Evolutionary conservation across 1,140 invertebrate species (phyloP).

Genomic region (Ceratina japonica): DNA sequence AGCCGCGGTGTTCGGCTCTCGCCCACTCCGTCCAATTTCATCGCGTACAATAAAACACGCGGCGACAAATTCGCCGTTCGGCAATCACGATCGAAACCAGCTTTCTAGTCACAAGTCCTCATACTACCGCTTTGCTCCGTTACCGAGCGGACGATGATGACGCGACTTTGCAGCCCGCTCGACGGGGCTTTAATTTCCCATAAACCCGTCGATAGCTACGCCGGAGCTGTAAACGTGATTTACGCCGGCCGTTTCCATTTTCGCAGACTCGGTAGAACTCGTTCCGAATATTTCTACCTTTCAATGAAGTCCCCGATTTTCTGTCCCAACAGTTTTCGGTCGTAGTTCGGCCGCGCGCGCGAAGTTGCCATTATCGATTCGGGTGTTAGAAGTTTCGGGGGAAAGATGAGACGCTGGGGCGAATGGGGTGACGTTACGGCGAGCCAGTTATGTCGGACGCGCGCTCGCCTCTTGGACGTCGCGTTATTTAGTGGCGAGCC

Average conservation of each 20-base stretch:
- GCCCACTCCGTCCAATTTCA: conserved; percentile 70
- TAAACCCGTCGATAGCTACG: conserved; percentile 26
- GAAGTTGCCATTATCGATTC: neutral
- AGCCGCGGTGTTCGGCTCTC: too few relatives aligned
- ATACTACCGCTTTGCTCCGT: neutral
- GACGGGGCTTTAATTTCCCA: conserved; percentile 24
- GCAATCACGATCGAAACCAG: conserved; percentile 72
- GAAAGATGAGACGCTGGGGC: conserved; percentile 23
- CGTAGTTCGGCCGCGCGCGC: neutral
- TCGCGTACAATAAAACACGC: conserved; percentile 76
- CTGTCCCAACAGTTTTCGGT: neutral
- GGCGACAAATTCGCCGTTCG: conserved; percentile 76
- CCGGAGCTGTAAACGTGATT: conserved; percentile 30
- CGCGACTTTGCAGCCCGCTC: conserved; percentile 35
- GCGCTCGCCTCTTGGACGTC: conserved; percentile 60
- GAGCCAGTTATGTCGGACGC: conserved; percentile 46
- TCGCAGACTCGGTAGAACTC: neutral
- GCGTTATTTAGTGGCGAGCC: conserved; percentile 67
- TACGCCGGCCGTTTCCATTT: conserved; percentile 8
- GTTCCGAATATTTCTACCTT: neutral
- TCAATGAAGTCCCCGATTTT: neutral
- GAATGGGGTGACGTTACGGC: conserved; percentile 32
- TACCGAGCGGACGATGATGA: conserved; percentile 26
- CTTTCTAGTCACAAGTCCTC: conserved; percentile 31
- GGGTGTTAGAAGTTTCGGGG: conserved; percentile 17